These are phyloP conservation scores for Musca domestica DNA, from an alignment of 1,140 invertebrate species.

Conservation along the genomic window DNA sequence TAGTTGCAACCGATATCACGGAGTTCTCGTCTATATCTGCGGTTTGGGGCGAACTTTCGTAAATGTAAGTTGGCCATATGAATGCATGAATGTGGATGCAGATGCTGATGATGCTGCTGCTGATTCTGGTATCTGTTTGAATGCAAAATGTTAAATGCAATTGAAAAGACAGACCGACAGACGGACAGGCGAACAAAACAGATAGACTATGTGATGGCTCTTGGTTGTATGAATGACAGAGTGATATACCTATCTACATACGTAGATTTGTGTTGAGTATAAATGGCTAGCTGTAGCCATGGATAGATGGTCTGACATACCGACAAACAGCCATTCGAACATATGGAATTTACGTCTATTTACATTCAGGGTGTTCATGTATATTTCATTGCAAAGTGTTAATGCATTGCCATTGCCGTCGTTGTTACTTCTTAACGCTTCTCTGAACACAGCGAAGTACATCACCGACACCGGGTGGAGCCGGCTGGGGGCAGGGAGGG, in stretches of 20 bases:
- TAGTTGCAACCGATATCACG: slow-evolving; percentile 22
- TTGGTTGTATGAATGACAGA: neutral
- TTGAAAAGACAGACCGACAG: neutral
- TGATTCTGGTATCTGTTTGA: neutral
- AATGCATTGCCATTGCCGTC: slow-evolving; percentile 6
- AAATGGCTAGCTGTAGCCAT: too few species aligned
- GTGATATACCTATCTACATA: neutral
- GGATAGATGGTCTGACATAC: too few species aligned
- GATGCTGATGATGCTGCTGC: neutral
- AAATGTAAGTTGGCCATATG: neutral
- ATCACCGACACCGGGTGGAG: too few species aligned
- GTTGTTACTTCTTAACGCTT: slow-evolving; percentile 7
- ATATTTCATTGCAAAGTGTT: slow-evolving; percentile 16
- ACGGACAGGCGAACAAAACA: too few species aligned
- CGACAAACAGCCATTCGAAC: too few species aligned
- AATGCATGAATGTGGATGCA: neutral
- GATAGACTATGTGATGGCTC: neutral
- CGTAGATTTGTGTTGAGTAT: too few species aligned
- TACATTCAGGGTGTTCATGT: too few species aligned
- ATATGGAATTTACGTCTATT: too few species aligned
- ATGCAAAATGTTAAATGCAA: slow-evolving; percentile 6
- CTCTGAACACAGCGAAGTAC: slow-evolving; percentile 7
- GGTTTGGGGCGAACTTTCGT: neutral
- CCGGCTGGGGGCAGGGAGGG: too few species aligned
- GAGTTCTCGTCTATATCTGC: slow-evolving; percentile 9